Conservation (phyloP, 2,888 invertebrate species). For the Erebia ligea region DNA sequence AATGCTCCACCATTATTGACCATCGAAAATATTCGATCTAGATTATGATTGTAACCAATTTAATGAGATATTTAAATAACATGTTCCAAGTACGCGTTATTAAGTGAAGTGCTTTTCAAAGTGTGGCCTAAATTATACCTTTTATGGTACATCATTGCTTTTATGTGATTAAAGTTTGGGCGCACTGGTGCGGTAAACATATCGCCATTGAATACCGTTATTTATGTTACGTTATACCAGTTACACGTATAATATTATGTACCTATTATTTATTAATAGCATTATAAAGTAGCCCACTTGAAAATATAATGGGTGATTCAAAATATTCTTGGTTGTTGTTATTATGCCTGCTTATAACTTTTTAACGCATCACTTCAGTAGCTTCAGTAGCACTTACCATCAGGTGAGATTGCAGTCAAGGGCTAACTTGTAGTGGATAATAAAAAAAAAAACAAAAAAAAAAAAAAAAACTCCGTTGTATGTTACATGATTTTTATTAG, state of each 20-base stretch:
- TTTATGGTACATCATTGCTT: constrained; percentile 20
- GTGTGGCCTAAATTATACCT: constrained; percentile 22
- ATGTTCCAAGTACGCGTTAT: constrained; percentile 8
- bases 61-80: constrained; percentile 25
- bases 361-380: background rate
- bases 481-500: too few relatives aligned
- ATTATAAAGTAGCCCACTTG: background rate
- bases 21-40: constrained; percentile 18
- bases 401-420: too few relatives aligned
- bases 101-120: constrained; percentile 24
- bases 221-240: background rate
- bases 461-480: too few relatives aligned
- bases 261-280: constrained; percentile 4
- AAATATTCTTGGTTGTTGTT: background rate
- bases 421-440: too few relatives aligned
- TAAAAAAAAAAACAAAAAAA: too few relatives aligned
- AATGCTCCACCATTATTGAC: constrained; percentile 9
- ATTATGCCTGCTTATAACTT: background rate
- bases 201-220: constrained; percentile 17
- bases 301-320: constrained; percentile 8
- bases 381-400: too few relatives aligned
- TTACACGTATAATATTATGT: background rate
- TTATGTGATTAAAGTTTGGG: constrained; percentile 20
- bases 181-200: constrained; percentile 8
- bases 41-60: constrained; percentile 12